Base-by-base conservation (phyloP, 2,113 vertebrate species). In the Spea bombifrons region DNA sequence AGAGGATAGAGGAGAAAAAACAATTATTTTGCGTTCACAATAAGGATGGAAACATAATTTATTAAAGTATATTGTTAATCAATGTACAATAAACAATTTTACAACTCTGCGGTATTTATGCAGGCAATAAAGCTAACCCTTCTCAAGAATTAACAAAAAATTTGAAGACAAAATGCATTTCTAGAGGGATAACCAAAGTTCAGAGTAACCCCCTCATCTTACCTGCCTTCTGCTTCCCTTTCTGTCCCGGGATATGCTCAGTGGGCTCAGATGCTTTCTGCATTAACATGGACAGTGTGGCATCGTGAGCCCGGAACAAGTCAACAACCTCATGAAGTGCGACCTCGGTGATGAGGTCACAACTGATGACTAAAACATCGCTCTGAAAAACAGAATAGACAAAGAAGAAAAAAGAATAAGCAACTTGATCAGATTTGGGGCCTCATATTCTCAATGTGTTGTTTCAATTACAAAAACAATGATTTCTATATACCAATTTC, bases 321-420 rank as follows among this genome's bases (percentile, higher is more conserved):
- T 99, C 97, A n/a, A 99, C 95, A 65, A 99, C 95, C 83, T 98
- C 92, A 44, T 99, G 96, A 66, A 99, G 91, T 5, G 95, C 95
- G 75, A 95, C 93, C 64, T 99, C 96, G 50, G 96, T 98, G 85
- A 99, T 95, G 71, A 99, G 89, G 86, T 99, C 97, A 78, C 97
- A 99, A 86, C 96, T 98, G 84, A 99, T 77, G 78, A 99, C 94
- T 86, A 99, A 86, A 71, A 99, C 86, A 84, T 99, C 96, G 4
- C 95, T 96, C 97, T 99, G 90, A 53, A 80, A 53, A 49, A 65
- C 50, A 8, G 52, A 3, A 7, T 10, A 30, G 15, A 87, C 7
- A 53, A 1, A 3, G 50, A 53, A 53, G 50, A 12, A 12, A 53
- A 53, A 53, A 30, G 30, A 53, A 53, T 53, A 53, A 3, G 10